phyloP scores from a whole-genome alignment of 1,140 invertebrate species.

The Ceratina australensis region DNA sequence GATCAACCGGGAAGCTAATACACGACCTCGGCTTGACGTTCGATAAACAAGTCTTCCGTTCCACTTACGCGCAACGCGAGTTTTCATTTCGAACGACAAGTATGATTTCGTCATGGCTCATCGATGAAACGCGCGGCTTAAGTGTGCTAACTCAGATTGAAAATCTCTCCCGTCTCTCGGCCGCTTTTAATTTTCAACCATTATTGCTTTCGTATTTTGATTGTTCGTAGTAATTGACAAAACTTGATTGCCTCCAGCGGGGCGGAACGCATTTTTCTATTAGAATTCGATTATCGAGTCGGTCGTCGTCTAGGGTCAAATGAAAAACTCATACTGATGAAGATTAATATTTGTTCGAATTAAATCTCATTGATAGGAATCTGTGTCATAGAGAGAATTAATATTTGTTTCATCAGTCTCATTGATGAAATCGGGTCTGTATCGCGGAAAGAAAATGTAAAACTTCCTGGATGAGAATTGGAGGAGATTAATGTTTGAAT shows the following conservation, averaged over 20 bases:
- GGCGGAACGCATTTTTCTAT: not conserved
- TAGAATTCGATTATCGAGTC: slow-evolving; percentile 1
- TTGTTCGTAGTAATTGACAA: too few species aligned
- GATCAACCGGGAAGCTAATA: slow-evolving; percentile 33
- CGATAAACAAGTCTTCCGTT: slow-evolving; percentile 4
- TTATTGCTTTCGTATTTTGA: too few species aligned
- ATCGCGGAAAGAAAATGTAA: too few species aligned
- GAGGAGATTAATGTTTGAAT: too few species aligned
- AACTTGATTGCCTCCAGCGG: too few species aligned
- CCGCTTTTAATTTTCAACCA: too few species aligned
- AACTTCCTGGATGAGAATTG: too few species aligned
- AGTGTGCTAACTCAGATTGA: not conserved
- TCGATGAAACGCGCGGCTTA: not conserved
- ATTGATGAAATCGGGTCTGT: too few species aligned
- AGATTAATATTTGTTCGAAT: not conserved
- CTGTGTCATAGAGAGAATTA: too few species aligned
- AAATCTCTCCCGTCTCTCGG: too few species aligned
- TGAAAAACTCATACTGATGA: not conserved
- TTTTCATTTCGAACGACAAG: slow-evolving; percentile 52
- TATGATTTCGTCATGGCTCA: not conserved
- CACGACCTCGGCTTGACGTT: not conserved
- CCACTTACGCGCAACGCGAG: slow-evolving; percentile 1
- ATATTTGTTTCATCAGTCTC: too few species aligned
- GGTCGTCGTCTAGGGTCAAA: not conserved
- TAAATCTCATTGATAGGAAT: not conserved